Base-by-base conservation (phyloP, 1,140 invertebrate species). In the Phocides pigmalion region DNA sequence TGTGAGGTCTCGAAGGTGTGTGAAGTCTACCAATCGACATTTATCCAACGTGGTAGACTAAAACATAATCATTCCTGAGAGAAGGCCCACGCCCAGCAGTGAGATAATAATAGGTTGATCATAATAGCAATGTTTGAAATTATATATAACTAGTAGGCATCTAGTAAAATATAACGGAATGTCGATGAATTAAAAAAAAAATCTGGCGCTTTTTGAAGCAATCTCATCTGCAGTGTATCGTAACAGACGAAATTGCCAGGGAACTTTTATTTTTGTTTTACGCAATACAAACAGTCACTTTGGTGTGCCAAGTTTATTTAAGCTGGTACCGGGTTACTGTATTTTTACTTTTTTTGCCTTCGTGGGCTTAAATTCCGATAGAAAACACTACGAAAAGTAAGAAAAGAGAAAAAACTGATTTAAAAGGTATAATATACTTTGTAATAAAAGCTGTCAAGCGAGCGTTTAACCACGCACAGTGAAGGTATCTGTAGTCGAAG, bases 251-350 rank as follows among this genome's bases (percentile, higher is more conserved):
- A 56, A 56, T 41, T 56, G 37, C 51, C 8, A 42, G 37, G 12
- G 51, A 42, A 42, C 20, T 41, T 56, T 56, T 56, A 54, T 54
- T 54, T 53, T 20, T 53, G 17, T 16, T 20, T 56, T 41, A 56
- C 51, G 37, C 19, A 42, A 56, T 32, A 41, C 35, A 54, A 54
- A 54, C 51, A 56, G 37, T 56, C 37, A 56, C 19, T 41, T 56
- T 56, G 37, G 51, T 56, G 51, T 56, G 37, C 51, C 51, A 28
- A 42, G 51, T 56, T 56, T 56, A 20, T 56, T 42, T 56, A 42
- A 41, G 51, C 51, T 19, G 12, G n/a, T 56, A 8, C 37, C 6
- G 51, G 9, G n/a, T 0, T 0, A 20, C 14, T 42, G 39, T 56
- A 16, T 56, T 42, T 56, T 41, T 56, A n/a, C 20, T 3, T n/a